Evolutionary conservation across 2,888 invertebrate genomes (phyloP).

Genomic region (Omphaloscelis lunosa): DNA sequence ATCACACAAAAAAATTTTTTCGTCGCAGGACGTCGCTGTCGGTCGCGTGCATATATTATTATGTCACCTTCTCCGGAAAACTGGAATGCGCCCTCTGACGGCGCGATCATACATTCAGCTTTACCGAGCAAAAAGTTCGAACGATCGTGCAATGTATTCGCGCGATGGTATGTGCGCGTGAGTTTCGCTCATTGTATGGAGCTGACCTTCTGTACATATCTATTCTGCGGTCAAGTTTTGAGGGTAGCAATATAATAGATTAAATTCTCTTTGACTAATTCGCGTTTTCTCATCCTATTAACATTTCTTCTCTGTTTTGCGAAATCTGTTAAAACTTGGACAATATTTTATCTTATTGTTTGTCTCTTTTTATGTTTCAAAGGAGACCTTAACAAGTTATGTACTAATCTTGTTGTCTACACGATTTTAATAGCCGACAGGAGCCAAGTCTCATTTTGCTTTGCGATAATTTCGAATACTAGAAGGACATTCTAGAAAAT

Average conservation of each 20-base stretch:
- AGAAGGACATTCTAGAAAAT: background rate
- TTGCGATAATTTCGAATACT: background rate
- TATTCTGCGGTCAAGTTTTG: slow-evolving; percentile 29
- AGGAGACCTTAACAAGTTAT: slow-evolving; percentile 18
- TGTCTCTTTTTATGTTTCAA: slow-evolving; percentile 29
- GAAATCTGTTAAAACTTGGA: slow-evolving; percentile 36
- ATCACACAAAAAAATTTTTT: no score
- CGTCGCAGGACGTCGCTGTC: no score
- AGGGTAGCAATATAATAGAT: slow-evolving; percentile 56
- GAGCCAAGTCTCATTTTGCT: slow-evolving; percentile 5
- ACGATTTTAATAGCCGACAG: slow-evolving; percentile 20
- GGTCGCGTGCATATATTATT: no score
- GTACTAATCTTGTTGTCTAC: slow-evolving; percentile 29
- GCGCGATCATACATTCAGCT: no score
- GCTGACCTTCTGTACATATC: slow-evolving; percentile 1
- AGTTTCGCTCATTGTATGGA: background rate
- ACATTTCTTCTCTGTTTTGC: slow-evolving; percentile 40
- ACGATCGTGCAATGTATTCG: no score
- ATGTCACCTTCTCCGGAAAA: no score
- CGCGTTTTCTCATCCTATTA: slow-evolving; percentile 53
- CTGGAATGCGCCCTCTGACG: no score
- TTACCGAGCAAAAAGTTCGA: no score
- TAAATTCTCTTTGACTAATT: slow-evolving; percentile 61
- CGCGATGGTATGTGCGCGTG: no score
- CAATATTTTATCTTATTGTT: slow-evolving; percentile 35